A percentile compares a stretch with the other conserved stretches of the same genome.
These are phyloP conservation scores for Sebastes oblongus DNA, from an alignment of 2,797 vertebrate species.

Conservation along the genomic window DNA sequence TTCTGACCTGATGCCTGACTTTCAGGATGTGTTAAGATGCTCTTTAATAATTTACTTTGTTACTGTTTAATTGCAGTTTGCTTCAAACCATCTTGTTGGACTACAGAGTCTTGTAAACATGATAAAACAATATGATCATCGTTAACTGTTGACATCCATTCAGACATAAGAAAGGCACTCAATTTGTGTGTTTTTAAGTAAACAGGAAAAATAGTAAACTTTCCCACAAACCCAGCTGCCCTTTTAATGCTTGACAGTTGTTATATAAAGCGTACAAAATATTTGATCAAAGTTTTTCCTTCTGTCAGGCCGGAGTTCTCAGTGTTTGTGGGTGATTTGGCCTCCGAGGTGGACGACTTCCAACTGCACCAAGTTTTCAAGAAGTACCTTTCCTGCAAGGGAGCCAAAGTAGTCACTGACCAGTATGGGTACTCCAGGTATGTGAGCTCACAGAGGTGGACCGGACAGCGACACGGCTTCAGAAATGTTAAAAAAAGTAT, in stretches of 20 bases:
- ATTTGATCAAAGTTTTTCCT: not conserved
- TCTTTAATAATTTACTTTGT: no score
- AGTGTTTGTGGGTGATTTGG: conserved; percentile 94
- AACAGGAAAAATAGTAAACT: not conserved
- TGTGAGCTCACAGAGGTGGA: not conserved
- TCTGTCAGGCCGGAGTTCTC: conserved; percentile 87
- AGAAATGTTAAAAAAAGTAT: not conserved
- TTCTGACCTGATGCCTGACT: no score
- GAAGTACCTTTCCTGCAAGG: conserved; percentile 91
- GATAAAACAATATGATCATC: no score
- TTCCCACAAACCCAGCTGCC: not conserved
- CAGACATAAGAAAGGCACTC: not conserved
- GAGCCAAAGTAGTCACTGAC: conserved; percentile 93
- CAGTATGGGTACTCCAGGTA: conserved; percentile 93
- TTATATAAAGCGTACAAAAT: not conserved
- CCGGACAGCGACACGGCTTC: not conserved
- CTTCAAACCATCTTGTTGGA: no score
- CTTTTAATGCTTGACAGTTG: no score
- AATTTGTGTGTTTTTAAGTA: not conserved
- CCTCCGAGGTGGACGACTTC: conserved; percentile 91
- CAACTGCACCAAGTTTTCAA: conserved; percentile 93
- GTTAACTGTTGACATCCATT: no score
- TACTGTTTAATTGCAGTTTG: no score
- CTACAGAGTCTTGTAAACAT: no score
- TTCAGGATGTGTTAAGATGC: no score